A percentile compares a stretch with the other conserved stretches of the same genome.
These are phyloP conservation scores for Malurus splendens DNA, from an alignment of 2,797 vertebrate species.

Conservation along the genomic window DNA sequence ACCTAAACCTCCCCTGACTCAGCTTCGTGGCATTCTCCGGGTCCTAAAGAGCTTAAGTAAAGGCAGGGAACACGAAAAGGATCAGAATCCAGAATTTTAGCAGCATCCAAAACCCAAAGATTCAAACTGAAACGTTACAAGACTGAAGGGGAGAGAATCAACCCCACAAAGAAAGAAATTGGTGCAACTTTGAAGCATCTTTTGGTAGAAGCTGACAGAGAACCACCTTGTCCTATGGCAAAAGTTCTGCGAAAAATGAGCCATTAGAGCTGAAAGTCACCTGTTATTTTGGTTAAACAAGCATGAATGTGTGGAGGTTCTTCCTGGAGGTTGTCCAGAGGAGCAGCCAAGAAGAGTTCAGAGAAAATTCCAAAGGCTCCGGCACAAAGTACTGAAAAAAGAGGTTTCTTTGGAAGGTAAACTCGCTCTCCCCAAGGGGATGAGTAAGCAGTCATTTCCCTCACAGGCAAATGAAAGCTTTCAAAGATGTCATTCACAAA, in stretches of 20 bases:
- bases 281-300: background rate
- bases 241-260: background rate
- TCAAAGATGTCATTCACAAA: slow-evolving; percentile 47
- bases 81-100: background rate
- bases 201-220: background rate
- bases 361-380: background rate
- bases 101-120: background rate
- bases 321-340: slow-evolving; percentile 2
- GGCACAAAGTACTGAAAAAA: background rate
- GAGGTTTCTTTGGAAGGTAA: slow-evolving; percentile 36
- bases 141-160: background rate
- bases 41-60: background rate
- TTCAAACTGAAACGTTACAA: background rate
- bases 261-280: background rate
- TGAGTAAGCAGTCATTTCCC: slow-evolving; percentile 40
- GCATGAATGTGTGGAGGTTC: background rate
- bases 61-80: accelerated
- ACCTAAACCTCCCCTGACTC: background rate
- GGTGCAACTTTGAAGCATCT: background rate
- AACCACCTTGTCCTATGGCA: background rate
- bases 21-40: background rate
- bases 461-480: slow-evolving; percentile 30
- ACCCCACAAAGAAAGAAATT: background rate
- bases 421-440: slow-evolving; percentile 6
- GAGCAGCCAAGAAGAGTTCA: background rate